Evolutionary conservation across 2,888 invertebrate genomes (phyloP), one percentile per base, ranked within the genome.

Genomic region (Ophion ellenae): DNA sequence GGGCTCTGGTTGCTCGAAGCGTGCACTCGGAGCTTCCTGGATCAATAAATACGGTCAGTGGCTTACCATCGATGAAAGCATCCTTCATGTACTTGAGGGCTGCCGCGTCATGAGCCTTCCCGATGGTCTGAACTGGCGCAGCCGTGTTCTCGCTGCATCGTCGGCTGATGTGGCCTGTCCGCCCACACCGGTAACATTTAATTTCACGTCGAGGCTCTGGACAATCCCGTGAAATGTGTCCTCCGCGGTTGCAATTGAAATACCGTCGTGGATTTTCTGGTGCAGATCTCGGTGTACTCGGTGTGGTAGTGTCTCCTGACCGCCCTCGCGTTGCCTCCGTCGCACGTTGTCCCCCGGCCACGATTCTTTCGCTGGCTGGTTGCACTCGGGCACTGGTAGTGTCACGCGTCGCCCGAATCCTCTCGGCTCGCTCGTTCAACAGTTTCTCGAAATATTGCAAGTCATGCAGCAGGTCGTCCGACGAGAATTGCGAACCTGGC

Each of bases 21-120:
- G 70, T 81, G 14, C 81, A 81, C 7, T 76, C 81, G 2, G 76
- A 59, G 17, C 81, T 75, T 0, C 81, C 81, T 20, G 75, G 5
- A 14, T 75, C 76, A 3, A 83, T 20, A 2, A 77, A 73, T 2
- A 20, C 36, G 9, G n/a, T 11, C 1, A 77, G 45, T 0, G 71
- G 20, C 5, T 47, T 32, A 36, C 63, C 59, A 17, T 67, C 47
- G 1, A 63, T 57, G 0, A 0, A 1, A 3, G 24, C 69, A 1
- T 7, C 0, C 17, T 74, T 78, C 0, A 63, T 0, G 2, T 74
- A 61, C 1, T 67, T 79, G 0, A 20, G 6, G 1, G 47, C 59
- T 0, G 77, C 9, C 4, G 20, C 20, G 11, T 77, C 67, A 14
- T 9, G 5, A 17, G 14, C 14, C 6, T 2, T 10, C 0, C 20